Evolutionary conservation across 1,140 invertebrate genomes (phyloP), one percentile per base, ranked within the genome.

Genomic region (Brachionus plicatilis): DNA sequence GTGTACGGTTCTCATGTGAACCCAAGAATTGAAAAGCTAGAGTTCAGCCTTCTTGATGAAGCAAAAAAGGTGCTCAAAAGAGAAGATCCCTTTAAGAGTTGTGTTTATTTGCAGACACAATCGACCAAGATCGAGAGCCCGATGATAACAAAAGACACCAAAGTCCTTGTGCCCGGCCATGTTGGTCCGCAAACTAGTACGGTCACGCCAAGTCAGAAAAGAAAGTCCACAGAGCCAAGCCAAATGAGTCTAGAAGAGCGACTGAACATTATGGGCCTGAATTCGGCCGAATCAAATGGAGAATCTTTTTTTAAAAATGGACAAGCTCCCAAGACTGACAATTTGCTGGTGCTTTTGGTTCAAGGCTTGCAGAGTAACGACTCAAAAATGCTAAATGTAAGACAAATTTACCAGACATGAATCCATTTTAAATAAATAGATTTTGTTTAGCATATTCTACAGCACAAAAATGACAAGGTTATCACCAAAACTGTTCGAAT

Each of bases 301-400:
- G 14, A 65, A 85, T 9, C 20, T 33, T 72, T 27, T 47, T 47
- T 37, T 43, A 85, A 12, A 56, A 66, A n/a, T 27, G 68, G 75
- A 0, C 84, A 86, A 50, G 86, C 86, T 0, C 88, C 88, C 0
- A 87, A 87, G 85, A 87, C 88, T 6, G 88, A 89, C 78, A 87
- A 86, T 27, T 50, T 89, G 43, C 86, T 87, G 0, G 86, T 86
- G 12, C 85, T 89, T 11, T 84, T 89, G 11, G 86, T 88, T 2
- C 89, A 89, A 72, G 89, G 88, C 2, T 85, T 89, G 50, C 87
- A 87, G 84, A 89, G 89, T 85, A 84, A 87, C 29, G 89, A 89
- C 83, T 86, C 85, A 45, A 87, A 86, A 65, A 86, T 89, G 20
- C 76, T 89, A 53, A 88, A 86, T 86, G 88, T 89, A 86, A 87